Evolutionary conservation across 2,797 vertebrate species (phyloP), one percentile per base, ranked within the genome.

Genomic region (Uromys caudimaculatus): DNA sequence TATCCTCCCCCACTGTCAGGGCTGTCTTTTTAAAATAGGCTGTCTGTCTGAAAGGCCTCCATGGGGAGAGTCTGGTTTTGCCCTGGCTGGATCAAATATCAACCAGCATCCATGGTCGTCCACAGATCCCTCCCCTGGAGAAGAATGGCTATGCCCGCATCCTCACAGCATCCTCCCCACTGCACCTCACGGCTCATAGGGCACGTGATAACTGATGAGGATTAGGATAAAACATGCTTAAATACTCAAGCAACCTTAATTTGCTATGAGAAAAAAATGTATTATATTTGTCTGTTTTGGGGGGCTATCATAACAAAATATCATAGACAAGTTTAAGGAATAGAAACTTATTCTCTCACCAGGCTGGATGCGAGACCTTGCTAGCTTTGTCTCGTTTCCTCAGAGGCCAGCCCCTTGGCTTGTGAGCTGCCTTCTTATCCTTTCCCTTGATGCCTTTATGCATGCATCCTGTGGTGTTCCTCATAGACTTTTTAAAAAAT

Each of bases 301-400:
- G 84, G 16, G 10, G 32, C 11, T 50, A 60, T 35, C n/a, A 8
- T 79, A 79, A 95, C 60, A 90, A 91, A 89, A 76, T 27, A 32
- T 14, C 16, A 91, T 11, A 90, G 35, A 56, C 50, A 41, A n/a
- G 38, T 58, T 88, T 88, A 56, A 29, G 47, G 13, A 79, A 92
- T 0, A 71, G 16, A 90, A 58, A 75, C 52, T 3, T 67, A 62
- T 52, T 88, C 91, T 78, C 87, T 76, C 75, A 60, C 6, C 81
- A 52, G 50, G 60, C 58, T 79, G 16, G 50, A 92, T 35, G 23
- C 16, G 84, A 62, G n/a, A 64, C 50, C 29, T 73, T 58, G 8
- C 32, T 44, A 90, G 62, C 32, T 47, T 50, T 58, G 27, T 44
- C 83, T 95, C 41, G 44, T 88, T 95, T 95, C 79, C 32, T 91